Base-by-base conservation (phyloP, 2,113 vertebrate species). In the Hypomesus transpacificus region DNA sequence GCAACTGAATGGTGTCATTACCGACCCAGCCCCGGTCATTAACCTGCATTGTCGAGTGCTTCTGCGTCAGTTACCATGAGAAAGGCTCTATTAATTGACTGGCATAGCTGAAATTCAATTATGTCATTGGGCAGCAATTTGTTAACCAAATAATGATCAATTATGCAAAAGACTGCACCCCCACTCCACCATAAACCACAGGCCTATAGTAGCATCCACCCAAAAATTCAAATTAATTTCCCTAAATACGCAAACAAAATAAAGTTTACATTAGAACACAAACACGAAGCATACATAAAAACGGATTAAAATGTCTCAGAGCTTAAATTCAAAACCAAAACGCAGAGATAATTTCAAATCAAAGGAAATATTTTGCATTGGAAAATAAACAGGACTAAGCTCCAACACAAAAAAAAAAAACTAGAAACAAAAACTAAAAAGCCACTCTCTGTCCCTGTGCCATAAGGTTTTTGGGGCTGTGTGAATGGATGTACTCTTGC, bases 81-180 rank as follows among this genome's bases (percentile, higher is more conserved):
- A 98, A 98, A 95, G 93, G 89, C 86, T 88, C 89, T 90, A 94
- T 96, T 96, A 96, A 96, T 96, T 91, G 94, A 96, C 92, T 92
- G n/a, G 93, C 89, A 87, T 84, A 91, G 89, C 90, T 88, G 82
- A 91, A 92, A 96, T 92, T 93, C 92, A 96, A 94, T 96, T 93
- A 96, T 91, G 90, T 90, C 85, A 87, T 92, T 84, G 85, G 89
- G 92, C 89, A 82, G 89, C 89, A 91, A 92, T 92, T 93, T 93
- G 84, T 79, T 81, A 91, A 93, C 89, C 89, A 89, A 91, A 90
- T 93, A 91, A 90, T 87, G 82, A 93, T 85, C 82, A 92, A 92
- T 88, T 92, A 92, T 82, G 87, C 82, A 91, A 93, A 93, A 22
- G 7, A 57, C 74, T 22, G 65, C 54, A 24, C 52, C 22, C 14